phyloP scores from a whole-genome alignment of 2,797 vertebrate genomes.

The Anniella stebbinsi region DNA sequence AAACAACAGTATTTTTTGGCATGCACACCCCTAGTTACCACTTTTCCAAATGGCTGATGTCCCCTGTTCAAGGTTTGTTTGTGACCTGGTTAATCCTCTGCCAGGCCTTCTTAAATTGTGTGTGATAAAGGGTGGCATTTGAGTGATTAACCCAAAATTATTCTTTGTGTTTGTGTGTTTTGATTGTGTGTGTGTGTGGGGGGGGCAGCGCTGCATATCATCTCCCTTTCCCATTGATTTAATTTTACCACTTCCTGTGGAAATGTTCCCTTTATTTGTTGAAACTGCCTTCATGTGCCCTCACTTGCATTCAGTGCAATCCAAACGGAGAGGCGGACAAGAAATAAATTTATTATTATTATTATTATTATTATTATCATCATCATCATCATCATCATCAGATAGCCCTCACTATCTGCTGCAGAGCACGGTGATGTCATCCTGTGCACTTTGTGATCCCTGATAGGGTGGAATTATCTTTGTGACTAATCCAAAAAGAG shows the following conservation, averaged over 20 bases:
- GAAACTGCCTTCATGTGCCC: neutral
- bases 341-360: too few species aligned
- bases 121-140: neutral
- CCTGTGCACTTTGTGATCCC: neutral
- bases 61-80: slow-evolving; percentile 7
- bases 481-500: neutral
- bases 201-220: too few species aligned
- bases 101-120: neutral
- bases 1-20: too few species aligned
- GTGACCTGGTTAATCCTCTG: neutral
- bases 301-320: neutral
- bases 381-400: too few species aligned
- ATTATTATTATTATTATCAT: too few species aligned
- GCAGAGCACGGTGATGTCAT: too few species aligned
- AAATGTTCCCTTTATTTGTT: neutral
- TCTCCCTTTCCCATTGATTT: neutral
- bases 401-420: neutral
- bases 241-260: neutral
- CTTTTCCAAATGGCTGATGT: slow-evolving; percentile 62
- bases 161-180: too few species aligned
- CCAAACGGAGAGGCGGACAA: too few species aligned
- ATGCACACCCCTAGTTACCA: too few species aligned
- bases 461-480: neutral
- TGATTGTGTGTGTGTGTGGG: too few species aligned
- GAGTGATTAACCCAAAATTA: neutral